Evolutionary conservation across 2,113 vertebrate species (phyloP), one percentile per base, ranked within the genome.

Genomic region (Hydropotes inermis): DNA sequence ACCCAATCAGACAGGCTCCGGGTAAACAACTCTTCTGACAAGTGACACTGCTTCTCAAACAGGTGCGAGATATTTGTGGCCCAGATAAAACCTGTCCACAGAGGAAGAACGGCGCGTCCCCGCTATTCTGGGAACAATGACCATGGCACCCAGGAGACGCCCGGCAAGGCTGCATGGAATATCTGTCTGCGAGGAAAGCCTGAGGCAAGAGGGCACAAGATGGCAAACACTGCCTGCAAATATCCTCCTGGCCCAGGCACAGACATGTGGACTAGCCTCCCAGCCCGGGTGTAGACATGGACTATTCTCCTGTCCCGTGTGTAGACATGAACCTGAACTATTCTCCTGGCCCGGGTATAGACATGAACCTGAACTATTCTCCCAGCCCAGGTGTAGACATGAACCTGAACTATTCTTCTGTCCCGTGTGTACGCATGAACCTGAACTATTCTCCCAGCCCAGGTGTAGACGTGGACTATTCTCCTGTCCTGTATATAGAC

Each of bases 21-120:
- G 21, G 3, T 55, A n/a, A 45, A 3, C 14, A 3, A 36, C 61
- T 12, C 39, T 57, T 17, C 79, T 28, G 82, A 39, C 1, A 39
- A 87, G 52, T 28, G 9, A 61, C 64, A 12, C n/a, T 43, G 45
- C 83, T 95, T 86, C 87, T 39, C 76, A 16, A 58, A 96, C 97
- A 98, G 97, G 88, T 97, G 98, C 60, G 3, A 17, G 81, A n/a
- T 96, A 89, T 97, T 61, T 97, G 91, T 79, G 60, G 89, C 96
- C 64, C 47, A n/a, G 28, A 82, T 1, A 11, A 70, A 45, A 47
- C 50, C 10, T 1, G 9, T 7, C 30, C 13, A 0, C 39, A 55
- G 52, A 36, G 61, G 39, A 90, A 57, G 94, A 57, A 98, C 94
- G 64, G 81, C 3, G 0, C 1, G 95, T 97, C 74, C 96, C 93